These are phyloP conservation scores for Ramphastos sulfuratus DNA, from an alignment of 2,113 vertebrate genomes.

Conservation along the genomic window DNA sequence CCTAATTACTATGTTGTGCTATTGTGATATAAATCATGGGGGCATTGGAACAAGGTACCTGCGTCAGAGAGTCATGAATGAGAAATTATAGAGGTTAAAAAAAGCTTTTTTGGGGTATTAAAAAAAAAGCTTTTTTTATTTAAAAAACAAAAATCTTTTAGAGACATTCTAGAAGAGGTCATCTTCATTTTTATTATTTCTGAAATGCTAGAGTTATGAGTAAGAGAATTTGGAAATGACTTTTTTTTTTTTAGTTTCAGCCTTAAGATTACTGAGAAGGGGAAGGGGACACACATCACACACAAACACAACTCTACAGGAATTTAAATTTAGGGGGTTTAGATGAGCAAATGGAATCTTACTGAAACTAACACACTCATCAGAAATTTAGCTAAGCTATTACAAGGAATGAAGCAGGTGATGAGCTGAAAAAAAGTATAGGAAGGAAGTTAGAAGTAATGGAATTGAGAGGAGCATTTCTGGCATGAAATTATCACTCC, in stretches of 20 bases:
- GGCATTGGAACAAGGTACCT: not conserved
- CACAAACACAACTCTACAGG: not conserved
- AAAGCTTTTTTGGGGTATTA: not conserved
- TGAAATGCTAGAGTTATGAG: not conserved
- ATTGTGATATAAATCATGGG: not conserved
- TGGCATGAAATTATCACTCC: not conserved
- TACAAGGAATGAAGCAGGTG: not conserved
- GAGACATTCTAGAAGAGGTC: not conserved
- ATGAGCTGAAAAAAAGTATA: not conserved
- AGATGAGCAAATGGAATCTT: not conserved
- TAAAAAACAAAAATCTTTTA: not conserved
- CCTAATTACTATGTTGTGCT: not conserved
- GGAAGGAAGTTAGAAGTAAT: not conserved
- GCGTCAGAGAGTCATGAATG: not conserved
- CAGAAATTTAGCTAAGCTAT: not conserved
- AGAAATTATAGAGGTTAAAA: not conserved
- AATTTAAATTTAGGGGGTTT: not conserved
- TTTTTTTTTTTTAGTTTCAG: not conserved
- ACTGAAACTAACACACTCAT: not conserved
- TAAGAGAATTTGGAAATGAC: not conserved
- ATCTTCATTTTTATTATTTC: not conserved
- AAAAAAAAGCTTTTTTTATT: not conserved
- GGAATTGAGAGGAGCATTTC: not conserved
- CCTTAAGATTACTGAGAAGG: not conserved
- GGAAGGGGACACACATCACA: not conserved